Evolutionary conservation across 2,113 vertebrate genomes (phyloP).

Genomic region (Laticauda colubrina): DNA sequence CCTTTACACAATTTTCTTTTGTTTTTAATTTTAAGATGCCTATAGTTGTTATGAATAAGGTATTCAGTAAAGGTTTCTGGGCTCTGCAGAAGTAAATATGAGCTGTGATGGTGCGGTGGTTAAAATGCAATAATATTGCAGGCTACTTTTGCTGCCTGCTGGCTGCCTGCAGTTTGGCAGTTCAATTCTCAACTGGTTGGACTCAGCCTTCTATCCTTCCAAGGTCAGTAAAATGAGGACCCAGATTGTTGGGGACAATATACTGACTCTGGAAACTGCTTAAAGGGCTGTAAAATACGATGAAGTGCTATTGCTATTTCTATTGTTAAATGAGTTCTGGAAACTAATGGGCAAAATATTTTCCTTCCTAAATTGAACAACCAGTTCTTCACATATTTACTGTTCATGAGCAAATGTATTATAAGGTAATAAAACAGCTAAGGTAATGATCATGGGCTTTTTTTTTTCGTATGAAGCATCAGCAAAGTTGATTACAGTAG

Average conservation of each 20-base stretch:
- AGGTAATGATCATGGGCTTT: not conserved
- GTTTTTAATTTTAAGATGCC: not conserved
- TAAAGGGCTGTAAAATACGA: no score
- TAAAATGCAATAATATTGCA: no score
- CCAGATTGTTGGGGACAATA: no score
- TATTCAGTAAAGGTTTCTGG: not conserved
- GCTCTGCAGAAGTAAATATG: not conserved
- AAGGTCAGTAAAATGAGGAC: no score
- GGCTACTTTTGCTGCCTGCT: no score
- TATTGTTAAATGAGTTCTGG: not conserved
- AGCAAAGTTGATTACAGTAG: not conserved
- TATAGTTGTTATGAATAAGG: not conserved
- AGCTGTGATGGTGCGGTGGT: no score
- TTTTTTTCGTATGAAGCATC: not conserved
- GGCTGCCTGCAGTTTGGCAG: no score
- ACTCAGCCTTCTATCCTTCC: no score
- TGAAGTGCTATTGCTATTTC: no score
- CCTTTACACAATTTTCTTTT: not conserved
- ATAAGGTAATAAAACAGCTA: not conserved
- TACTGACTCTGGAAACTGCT: no score
- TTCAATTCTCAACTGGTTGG: no score
- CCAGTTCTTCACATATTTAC: not conserved
- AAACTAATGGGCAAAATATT: not conserved
- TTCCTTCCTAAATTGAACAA: not conserved
- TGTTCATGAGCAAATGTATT: not conserved